Percentiles rank a stretch among this genome's conserved stretches.
These are phyloP conservation scores for chimpanzee (Pan troglodytes) DNA, from an alignment of 2,113 vertebrate species.

Conservation along the genomic window NHGRI_mPanTro3-v2.1_pri NC_072402.2:177338001-177338500, in stretches of 20 bases:
- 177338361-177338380: background rate
- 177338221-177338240: background rate
- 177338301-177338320: background rate
- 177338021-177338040: background rate
- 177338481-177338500: rapidly evolving
- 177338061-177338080: rapidly evolving
- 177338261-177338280: background rate
- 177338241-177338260: background rate
- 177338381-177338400: rapidly evolving
- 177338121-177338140: background rate
- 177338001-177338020: background rate
- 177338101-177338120: background rate
- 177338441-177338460: background rate
- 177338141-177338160: background rate
- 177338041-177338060: background rate
- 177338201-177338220: background rate
- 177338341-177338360: background rate
- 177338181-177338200: background rate
- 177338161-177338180: background rate
- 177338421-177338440: background rate
- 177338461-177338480: background rate
- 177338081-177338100: background rate
- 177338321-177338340: background rate
- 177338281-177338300: background rate
- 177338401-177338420: background rate